phyloP scores from a whole-genome alignment of 2,888 invertebrate species.

The Chymomyza procnemis region DNA sequence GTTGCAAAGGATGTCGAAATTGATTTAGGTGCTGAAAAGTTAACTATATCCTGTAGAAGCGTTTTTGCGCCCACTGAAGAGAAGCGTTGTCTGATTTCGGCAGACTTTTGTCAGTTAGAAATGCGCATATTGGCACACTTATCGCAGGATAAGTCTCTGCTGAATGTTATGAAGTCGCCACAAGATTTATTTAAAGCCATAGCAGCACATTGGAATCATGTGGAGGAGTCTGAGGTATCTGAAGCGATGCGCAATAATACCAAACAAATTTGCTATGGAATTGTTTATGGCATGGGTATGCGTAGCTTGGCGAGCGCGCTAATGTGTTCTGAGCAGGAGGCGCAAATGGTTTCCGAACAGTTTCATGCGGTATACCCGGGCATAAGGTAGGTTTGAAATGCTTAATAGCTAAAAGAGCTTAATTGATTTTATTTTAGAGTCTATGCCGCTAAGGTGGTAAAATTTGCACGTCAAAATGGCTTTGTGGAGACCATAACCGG shows the following conservation, averaged over 20 bases:
- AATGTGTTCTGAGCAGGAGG: slow-evolving; percentile 88
- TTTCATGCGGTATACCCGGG: slow-evolving; percentile 89
- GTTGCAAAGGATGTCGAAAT: slow-evolving; percentile 91
- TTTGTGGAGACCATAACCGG: slow-evolving; percentile 91
- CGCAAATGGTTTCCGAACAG: slow-evolving; percentile 86
- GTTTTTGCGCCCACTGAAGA: slow-evolving; percentile 82
- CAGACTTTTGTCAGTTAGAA: slow-evolving; percentile 98
- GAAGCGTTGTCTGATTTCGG: slow-evolving; percentile 87
- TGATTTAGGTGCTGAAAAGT: slow-evolving; percentile 56
- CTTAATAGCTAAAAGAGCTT: neutral
- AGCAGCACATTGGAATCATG: slow-evolving; percentile 90
- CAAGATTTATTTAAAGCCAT: slow-evolving; percentile 91
- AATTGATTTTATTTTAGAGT: slow-evolving; percentile 37
- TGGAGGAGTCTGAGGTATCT: slow-evolving; percentile 85
- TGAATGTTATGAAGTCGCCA: slow-evolving; percentile 83
- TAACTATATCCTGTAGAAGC: slow-evolving; percentile 80
- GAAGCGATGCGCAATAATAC: slow-evolving; percentile 89
- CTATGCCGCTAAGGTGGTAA: slow-evolving; percentile 79
- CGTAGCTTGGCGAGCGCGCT: slow-evolving; percentile 89
- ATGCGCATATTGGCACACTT: slow-evolving; percentile 95
- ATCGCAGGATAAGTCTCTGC: slow-evolving; percentile 85
- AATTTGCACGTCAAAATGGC: slow-evolving; percentile 84
- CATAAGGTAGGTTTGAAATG: slow-evolving; percentile 82
- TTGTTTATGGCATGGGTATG: slow-evolving; percentile 97
- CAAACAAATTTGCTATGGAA: slow-evolving; percentile 96